A percentile compares a stretch with the other conserved stretches of the same genome.
These are phyloP conservation scores for Drosophila sulfurigaster DNA, from an alignment of 1,140 invertebrate species.

Conservation along the genomic window DNA sequence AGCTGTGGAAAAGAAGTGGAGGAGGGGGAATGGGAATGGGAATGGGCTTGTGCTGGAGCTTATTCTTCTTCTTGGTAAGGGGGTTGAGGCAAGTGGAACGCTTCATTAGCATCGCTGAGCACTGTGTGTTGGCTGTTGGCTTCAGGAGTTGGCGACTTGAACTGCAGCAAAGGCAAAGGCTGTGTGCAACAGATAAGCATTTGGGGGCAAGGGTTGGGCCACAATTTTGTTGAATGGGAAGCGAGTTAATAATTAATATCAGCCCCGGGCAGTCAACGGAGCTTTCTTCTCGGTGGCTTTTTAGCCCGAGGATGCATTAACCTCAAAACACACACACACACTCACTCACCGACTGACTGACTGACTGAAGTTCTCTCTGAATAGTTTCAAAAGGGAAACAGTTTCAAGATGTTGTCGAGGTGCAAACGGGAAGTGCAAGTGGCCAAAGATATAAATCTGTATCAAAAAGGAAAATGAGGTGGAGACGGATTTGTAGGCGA, in stretches of 20 bases:
- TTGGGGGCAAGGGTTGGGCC: constrained; percentile 12
- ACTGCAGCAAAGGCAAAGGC: constrained; percentile 40
- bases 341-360: constrained; percentile 16
- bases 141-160: constrained; percentile 44
- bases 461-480: neutral
- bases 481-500: neutral
- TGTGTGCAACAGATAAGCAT: constrained; percentile 79
- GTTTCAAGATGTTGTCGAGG: constrained; percentile 11
- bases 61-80: neutral
- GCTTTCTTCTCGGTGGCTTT: constrained; percentile 10
- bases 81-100: constrained; percentile 23
- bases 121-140: constrained; percentile 11
- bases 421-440: constrained; percentile 31
- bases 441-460: constrained; percentile 61
- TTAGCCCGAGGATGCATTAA: constrained; percentile 80
- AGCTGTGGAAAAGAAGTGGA: no score
- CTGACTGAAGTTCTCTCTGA: constrained; percentile 42
- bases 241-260: constrained; percentile 81
- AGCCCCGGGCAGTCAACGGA: constrained; percentile 61
- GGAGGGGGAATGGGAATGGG: neutral
- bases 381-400: constrained; percentile 64
- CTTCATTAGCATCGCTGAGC: constrained; percentile 53
- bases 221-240: constrained; percentile 56
- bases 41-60: neutral
- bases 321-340: constrained; percentile 57